Evolutionary conservation across 2,888 invertebrate species (phyloP).

Genomic region (Apodemia mormo): DNA sequence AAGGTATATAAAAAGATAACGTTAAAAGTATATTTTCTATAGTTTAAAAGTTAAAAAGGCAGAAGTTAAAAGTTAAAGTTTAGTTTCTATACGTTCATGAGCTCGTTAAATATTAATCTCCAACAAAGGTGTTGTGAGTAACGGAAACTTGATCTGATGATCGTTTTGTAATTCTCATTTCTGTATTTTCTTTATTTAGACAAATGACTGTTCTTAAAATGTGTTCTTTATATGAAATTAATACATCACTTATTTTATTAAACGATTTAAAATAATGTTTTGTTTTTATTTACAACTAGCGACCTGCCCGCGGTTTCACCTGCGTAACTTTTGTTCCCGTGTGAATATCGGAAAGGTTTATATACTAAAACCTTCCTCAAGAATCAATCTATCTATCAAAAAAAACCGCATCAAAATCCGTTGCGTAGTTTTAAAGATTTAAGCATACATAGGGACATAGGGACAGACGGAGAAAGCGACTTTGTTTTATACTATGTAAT

Average conservation of each 20-base stretch:
- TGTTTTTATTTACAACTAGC: conserved; percentile 16
- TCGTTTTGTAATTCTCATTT: conserved; percentile 25
- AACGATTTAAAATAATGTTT: conserved; percentile 45
- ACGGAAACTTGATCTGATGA: conserved; percentile 25
- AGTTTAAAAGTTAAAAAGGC: too few relatives aligned
- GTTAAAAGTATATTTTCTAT: too few relatives aligned
- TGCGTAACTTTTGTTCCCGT: too few relatives aligned
- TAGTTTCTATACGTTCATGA: conserved; percentile 3
- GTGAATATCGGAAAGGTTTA: too few relatives aligned
- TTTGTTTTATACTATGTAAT: too few relatives aligned
- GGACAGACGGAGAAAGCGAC: too few relatives aligned
- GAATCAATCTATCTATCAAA: too few relatives aligned
- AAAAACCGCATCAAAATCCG: too few relatives aligned
- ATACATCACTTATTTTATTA: conserved; percentile 81
- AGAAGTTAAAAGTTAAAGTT: not conserved
- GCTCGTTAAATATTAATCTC: conserved; percentile 22
- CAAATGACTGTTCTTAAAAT: conserved; percentile 72
- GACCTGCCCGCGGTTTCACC: too few relatives aligned
- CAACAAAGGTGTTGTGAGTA: conserved; percentile 13
- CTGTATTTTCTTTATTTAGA: conserved; percentile 37
- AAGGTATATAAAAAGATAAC: not conserved
- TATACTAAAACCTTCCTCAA: too few relatives aligned
- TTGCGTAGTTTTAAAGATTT: too few relatives aligned
- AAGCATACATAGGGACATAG: too few relatives aligned
- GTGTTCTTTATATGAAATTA: conserved; percentile 75